Percentiles rank a stretch among this genome's conserved stretches.
phyloP scores from a whole-genome alignment of 2,113 vertebrate species.

The Salvelinus fontinalis region DNA sequence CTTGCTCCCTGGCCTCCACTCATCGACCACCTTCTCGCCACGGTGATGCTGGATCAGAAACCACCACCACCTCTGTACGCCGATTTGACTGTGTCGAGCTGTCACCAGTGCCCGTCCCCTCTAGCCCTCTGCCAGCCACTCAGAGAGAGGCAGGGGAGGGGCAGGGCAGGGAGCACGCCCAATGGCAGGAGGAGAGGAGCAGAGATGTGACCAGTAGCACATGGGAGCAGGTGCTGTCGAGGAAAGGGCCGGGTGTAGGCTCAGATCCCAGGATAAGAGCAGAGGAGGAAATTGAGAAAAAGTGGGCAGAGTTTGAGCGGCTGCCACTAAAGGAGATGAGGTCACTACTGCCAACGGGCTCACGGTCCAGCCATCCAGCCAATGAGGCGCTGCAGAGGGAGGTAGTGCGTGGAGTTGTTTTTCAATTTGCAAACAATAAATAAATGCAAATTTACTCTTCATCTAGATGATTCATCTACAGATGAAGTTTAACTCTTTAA shows the following conservation, averaged over 20 bases:
- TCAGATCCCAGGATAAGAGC: slow-evolving; percentile 75
- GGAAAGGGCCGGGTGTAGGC: slow-evolving; percentile 54
- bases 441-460: slow-evolving; percentile 75
- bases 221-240: slow-evolving; percentile 68
- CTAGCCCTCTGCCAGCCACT: slow-evolving; percentile 55
- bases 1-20: slow-evolving; percentile 37
- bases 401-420: slow-evolving; percentile 82
- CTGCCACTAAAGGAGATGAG: slow-evolving; percentile 84
- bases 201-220: slow-evolving; percentile 58
- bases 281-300: slow-evolving; percentile 90
- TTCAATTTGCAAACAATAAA: slow-evolving; percentile 72
- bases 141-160: slow-evolving; percentile 80
- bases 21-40: slow-evolving; percentile 31
- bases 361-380: slow-evolving; percentile 58
- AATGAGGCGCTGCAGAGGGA: slow-evolving; percentile 90
- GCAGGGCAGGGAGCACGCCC: slow-evolving; percentile 80
- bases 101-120: slow-evolving; percentile 79
- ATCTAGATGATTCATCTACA: slow-evolving; percentile 39
- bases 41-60: slow-evolving; percentile 49
- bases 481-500: slow-evolving; percentile 60
- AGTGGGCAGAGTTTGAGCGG: slow-evolving; percentile 92
- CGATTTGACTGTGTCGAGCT: slow-evolving; percentile 91
- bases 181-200: slow-evolving; percentile 81
- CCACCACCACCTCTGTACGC: slow-evolving; percentile 56
- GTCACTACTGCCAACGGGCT: slow-evolving; percentile 61